Evolutionary conservation across 2,888 invertebrate species (phyloP).

Genomic region (Thera britannica): DNA sequence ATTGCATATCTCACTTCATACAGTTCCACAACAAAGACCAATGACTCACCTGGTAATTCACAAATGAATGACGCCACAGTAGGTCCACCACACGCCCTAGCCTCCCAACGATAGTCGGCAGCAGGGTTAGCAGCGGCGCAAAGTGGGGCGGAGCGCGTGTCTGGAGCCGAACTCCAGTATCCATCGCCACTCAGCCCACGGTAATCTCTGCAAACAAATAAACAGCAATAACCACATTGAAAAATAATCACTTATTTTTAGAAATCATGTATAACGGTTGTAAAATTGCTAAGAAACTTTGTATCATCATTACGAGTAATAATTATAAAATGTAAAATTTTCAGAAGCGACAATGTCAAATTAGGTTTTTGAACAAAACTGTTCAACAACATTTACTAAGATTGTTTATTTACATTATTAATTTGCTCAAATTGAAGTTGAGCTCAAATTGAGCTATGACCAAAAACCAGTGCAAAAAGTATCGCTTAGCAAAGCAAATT

Average conservation of each 20-base stretch:
- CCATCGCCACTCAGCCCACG: constrained; percentile 86
- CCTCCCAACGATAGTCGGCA: constrained; percentile 91
- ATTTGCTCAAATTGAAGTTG: too few species aligned
- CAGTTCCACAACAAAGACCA: not conserved
- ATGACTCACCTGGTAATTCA: constrained; percentile 88
- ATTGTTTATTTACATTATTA: too few species aligned
- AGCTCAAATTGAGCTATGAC: too few species aligned
- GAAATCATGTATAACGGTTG: too few species aligned
- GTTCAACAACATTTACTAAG: too few species aligned
- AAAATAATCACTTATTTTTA: not conserved
- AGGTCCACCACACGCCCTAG: constrained; percentile 90
- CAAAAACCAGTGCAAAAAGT: not conserved
- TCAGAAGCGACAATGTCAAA: too few species aligned
- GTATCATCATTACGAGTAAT: too few species aligned
- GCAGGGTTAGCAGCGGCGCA: constrained; percentile 91
- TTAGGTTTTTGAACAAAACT: too few species aligned
- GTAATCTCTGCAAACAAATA: constrained; percentile 77
- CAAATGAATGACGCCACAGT: constrained; percentile 92
- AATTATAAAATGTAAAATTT: too few species aligned
- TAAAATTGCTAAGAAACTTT: too few species aligned
- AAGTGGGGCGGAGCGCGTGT: constrained; percentile 85
- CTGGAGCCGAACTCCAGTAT: constrained; percentile 90
- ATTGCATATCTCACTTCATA: too few species aligned
- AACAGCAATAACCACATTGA: not conserved
- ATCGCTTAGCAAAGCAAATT: too few species aligned